phyloP scores from a whole-genome alignment of 2,888 invertebrate species.

The Chymomyza procnemis region DNA sequence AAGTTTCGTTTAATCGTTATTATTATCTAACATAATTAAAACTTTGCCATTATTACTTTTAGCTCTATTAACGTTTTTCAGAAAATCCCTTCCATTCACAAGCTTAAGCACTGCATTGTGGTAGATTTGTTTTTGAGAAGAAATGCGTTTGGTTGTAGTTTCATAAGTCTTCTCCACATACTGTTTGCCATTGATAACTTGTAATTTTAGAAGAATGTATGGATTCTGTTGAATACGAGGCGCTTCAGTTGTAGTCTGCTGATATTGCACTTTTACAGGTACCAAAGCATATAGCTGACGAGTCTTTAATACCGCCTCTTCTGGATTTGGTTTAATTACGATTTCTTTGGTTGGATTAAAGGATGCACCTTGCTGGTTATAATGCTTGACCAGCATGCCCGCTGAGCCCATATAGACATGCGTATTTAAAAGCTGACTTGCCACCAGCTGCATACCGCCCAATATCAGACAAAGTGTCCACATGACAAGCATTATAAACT shows the following conservation, averaged over 20 bases:
- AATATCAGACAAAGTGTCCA: slow-evolving; percentile 32
- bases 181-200: not conserved
- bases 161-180: no score
- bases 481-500: slow-evolving; percentile 23
- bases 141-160: no score
- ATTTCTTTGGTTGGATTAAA: no score
- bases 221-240: not conserved
- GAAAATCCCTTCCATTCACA: no score
- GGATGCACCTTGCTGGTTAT: not conserved
- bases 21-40: no score
- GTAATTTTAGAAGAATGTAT: not conserved
- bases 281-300: not conserved
- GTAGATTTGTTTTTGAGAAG: no score
- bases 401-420: not conserved
- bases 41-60: no score
- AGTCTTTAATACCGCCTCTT: not conserved
- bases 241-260: not conserved
- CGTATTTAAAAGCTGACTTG: slow-evolving; percentile 4
- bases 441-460: slow-evolving; percentile 4
- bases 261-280: not conserved
- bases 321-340: not conserved
- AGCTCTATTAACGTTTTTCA: no score
- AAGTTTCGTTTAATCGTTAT: no score
- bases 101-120: no score
- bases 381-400: slow-evolving; percentile 7